A percentile compares a stretch with the other conserved stretches of the same genome.
Evolutionary conservation across 2,113 vertebrate genomes (phyloP).

Genomic region (Gambusia affinis): DNA sequence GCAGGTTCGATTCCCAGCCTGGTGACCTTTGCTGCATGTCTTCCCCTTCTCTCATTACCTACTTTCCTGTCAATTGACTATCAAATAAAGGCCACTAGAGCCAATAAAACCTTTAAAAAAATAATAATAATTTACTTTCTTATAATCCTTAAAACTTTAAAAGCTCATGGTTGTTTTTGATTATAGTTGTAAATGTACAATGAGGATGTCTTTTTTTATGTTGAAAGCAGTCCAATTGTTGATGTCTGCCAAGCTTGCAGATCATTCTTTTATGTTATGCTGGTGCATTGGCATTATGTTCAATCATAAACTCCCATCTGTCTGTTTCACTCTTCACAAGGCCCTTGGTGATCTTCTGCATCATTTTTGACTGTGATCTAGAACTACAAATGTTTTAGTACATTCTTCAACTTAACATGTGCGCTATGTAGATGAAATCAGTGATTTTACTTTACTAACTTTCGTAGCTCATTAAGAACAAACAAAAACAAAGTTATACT

Average conservation of each 20-base stretch:
- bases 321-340: conserved; percentile 47
- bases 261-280: conserved; percentile 50
- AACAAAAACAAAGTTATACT: conserved; percentile 30
- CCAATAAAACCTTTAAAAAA: too few species aligned
- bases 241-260: conserved; percentile 49
- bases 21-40: too few species aligned
- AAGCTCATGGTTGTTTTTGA: neutral
- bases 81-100: too few species aligned
- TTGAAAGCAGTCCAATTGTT: conserved; percentile 43
- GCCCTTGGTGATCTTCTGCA: conserved; percentile 29
- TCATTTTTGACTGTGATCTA: conserved; percentile 56
- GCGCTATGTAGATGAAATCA: conserved; percentile 45
- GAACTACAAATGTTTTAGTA: conserved; percentile 31
- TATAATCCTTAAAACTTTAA: neutral
- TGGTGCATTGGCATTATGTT: conserved; percentile 61
- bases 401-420: conserved; percentile 40
- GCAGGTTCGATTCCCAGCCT: too few species aligned
- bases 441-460: conserved; percentile 61
- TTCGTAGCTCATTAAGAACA: conserved; percentile 45
- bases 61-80: too few species aligned
- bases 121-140: neutral
- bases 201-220: conserved; percentile 17
- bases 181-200: neutral
- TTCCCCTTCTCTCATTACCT: too few species aligned
- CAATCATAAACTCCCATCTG: conserved; percentile 67